A percentile compares a stretch with the other conserved stretches of the same genome.
These are phyloP conservation scores for Gastrophysa polygoni DNA, from an alignment of 2,888 invertebrate species.

Conservation along the genomic window DNA sequence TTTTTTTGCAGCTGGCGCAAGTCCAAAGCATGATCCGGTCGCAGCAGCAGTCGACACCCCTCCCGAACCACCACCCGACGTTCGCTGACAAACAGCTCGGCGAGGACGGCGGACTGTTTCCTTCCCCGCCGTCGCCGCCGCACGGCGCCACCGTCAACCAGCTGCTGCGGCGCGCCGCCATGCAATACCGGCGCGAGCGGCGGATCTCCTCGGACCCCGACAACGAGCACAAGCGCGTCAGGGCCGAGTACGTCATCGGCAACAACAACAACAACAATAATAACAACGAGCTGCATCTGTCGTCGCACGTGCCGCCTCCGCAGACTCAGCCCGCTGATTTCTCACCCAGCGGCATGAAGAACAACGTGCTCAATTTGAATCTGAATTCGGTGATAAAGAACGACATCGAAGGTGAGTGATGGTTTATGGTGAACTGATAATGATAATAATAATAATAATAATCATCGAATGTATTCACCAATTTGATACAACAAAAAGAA, in stretches of 20 bases:
- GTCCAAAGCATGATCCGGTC: conserved; percentile 69
- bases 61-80: conserved; percentile 55
- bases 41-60: conserved; percentile 56
- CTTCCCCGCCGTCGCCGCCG: conserved; percentile 62
- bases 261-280: conserved; percentile 58
- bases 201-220: conserved; percentile 71
- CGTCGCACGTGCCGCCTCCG: conserved; percentile 50
- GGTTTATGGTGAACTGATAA: background rate
- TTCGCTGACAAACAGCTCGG: conserved; percentile 61
- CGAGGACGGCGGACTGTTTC: conserved; percentile 64
- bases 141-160: conserved; percentile 68
- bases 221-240: conserved; percentile 65
- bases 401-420: conserved; percentile 54
- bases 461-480: no score
- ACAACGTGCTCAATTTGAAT: conserved; percentile 55
- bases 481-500: background rate
- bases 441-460: no score
- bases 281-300: conserved; percentile 52
- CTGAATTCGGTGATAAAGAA: conserved; percentile 45
- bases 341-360: conserved; percentile 67
- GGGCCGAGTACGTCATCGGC: conserved; percentile 56
- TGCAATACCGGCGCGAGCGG: conserved; percentile 60
- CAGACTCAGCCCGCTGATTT: conserved; percentile 65
- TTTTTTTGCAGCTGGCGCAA: conserved; percentile 64
- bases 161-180: conserved; percentile 64